A percentile compares a stretch with the other conserved stretches of the same genome.
phyloP scores from a whole-genome alignment of 2,888 invertebrate genomes.

The Ceramica pisi region DNA sequence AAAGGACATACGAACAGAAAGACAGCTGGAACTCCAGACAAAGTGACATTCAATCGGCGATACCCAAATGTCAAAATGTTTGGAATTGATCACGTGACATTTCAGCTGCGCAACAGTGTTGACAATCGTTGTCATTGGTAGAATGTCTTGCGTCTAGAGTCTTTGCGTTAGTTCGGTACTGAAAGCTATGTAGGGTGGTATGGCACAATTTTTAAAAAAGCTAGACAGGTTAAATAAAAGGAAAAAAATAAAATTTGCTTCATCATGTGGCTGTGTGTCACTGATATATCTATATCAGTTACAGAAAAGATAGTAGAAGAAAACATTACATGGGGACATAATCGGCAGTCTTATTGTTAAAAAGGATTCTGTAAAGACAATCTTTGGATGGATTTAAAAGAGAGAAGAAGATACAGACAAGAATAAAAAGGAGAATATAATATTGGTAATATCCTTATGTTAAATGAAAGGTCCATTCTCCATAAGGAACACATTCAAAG shows the following conservation, averaged over 20 bases:
- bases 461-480: constrained; percentile 8
- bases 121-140: not conserved
- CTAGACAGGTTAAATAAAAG: no score
- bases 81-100: not conserved
- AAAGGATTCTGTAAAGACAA: not conserved
- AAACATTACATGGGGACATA: no score
- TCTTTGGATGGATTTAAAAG: no score
- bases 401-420: not conserved
- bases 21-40: not conserved
- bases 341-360: no score
- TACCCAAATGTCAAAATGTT: not conserved
- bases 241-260: no score
- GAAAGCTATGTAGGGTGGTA: not conserved
- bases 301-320: not conserved
- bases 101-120: not conserved
- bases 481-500: constrained; percentile 19
- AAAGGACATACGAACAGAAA: no score
- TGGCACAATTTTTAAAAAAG: no score
- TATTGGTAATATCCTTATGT: not conserved
- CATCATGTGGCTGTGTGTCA: no score
- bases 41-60: not conserved
- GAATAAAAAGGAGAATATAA: not conserved
- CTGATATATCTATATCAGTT: no score
- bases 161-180: not conserved
- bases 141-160: no score